Percentiles rank a stretch among this genome's conserved stretches.
Evolutionary conservation across 2,888 invertebrate genomes (phyloP).

Genomic region (Macrophya annulata): DNA sequence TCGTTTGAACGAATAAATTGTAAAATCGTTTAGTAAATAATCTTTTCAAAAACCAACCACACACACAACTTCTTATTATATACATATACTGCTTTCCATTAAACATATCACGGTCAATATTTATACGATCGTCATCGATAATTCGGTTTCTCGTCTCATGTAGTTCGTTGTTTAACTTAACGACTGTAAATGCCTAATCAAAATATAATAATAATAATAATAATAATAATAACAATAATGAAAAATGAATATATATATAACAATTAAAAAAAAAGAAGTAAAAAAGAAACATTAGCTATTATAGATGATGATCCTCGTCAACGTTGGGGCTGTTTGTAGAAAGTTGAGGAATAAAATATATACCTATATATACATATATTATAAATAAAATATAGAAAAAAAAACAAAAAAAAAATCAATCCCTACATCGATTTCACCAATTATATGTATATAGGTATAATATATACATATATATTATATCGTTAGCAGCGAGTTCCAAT

Average conservation of each 20-base stretch:
- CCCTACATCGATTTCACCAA: conserved; percentile 59
- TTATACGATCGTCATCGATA: neutral
- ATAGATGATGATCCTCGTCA: conserved; percentile 14
- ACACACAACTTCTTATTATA: neutral
- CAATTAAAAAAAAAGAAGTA: neutral
- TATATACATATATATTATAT: neutral
- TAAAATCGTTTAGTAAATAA: neutral
- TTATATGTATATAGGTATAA: neutral
- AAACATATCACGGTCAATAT: conserved; percentile 26
- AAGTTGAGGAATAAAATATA: conserved; percentile 56
- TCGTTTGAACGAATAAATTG: conserved; percentile 16
- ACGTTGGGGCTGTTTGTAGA: conserved; percentile 32
- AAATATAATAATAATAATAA: neutral
- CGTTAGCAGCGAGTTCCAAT: conserved; percentile 31
- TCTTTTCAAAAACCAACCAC: neutral
- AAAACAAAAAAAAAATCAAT: neutral
- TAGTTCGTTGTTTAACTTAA: conserved; percentile 6
- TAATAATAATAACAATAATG: neutral
- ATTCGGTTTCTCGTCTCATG: neutral
- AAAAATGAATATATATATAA: neutral
- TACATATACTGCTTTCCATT: neutral
- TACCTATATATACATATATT: conserved; percentile 58
- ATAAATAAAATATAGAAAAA: conserved; percentile 53
- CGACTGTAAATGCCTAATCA: conserved; percentile 25
- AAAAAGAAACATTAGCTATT: neutral